Evolutionary conservation across 2,888 invertebrate species (phyloP), one percentile per base, ranked within the genome.

Genomic region (Petrolisthes cinctipes): DNA sequence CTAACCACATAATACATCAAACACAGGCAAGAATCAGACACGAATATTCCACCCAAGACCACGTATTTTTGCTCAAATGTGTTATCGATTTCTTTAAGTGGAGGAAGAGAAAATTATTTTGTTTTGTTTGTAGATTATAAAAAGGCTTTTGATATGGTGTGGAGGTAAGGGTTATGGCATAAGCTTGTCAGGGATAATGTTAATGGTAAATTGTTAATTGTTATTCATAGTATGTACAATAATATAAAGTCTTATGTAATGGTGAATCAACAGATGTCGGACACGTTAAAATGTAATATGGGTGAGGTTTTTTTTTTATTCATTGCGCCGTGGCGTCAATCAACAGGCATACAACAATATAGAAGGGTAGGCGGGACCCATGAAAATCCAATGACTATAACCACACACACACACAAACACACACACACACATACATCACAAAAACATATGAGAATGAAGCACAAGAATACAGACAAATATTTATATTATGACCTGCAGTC

Each of bases 271-370:
- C 17, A 81, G 56, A 4, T 81, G 57, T 61, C 81, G 56, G 81
- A 81, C 61, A 61, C 81, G 14, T 81, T 81, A 5, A 81, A n/a
- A 56, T 80, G 80, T 54, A 80, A 80, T 23, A 80, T 54, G 80
- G 80, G 80, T 78, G 78, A 23, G 78, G 37, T 37, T 37, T 37
- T 37, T 2, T 37, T 37, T 37, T 37, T 1, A 37, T 37, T 37
- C 0, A 37, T 37, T 37, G 37, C 37, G 37, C 37, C 37, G 37
- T 37, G 37, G 37, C 2, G 37, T 37, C 37, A 37, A 37, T 37
- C 37, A 37, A 37, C 37, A 37, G 37, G 2, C 37, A 37, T 1
- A 37, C 37, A 37, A 37, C 37, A 37, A 37, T 37, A 37, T 37
- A 37, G 0, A 37, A 37, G 37, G 37, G 37, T 37, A 37, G 37